These are phyloP conservation scores for Brachyptera putata DNA, from an alignment of 2,888 invertebrate species.

Conservation along the genomic window DNA sequence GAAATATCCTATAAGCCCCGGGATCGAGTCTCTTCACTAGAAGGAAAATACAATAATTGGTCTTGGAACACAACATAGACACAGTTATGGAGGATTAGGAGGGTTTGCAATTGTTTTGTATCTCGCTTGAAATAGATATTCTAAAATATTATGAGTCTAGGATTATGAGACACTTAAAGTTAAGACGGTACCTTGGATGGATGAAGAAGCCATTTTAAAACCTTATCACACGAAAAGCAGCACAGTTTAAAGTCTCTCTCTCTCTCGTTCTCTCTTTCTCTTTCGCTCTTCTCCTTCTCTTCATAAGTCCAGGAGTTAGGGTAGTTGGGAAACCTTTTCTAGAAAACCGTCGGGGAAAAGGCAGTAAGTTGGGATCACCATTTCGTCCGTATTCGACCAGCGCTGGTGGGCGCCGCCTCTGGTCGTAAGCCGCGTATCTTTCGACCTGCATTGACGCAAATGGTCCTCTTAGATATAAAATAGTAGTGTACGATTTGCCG, in stretches of 20 bases:
- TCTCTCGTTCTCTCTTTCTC: too few species aligned
- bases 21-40: not conserved
- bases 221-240: slow-evolving; percentile 8
- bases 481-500: too few species aligned
- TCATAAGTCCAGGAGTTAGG: too few species aligned
- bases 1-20: not conserved
- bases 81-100: not conserved
- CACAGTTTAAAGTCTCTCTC: not conserved
- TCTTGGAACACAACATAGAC: not conserved
- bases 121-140: slow-evolving; percentile 9
- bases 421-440: not conserved
- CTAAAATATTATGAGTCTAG: slow-evolving; percentile 10
- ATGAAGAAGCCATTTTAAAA: not conserved
- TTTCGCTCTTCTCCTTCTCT: too few species aligned
- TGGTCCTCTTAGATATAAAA: not conserved
- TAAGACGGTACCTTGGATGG: not conserved
- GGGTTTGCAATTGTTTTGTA: slow-evolving; percentile 7
- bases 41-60: not conserved
- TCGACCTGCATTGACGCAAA: not conserved
- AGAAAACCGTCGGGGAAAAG: too few species aligned
- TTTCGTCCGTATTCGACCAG: not conserved
- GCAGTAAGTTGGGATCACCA: not conserved
- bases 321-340: too few species aligned
- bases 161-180: slow-evolving; percentile 5
- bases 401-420: too few species aligned